Base-by-base conservation (phyloP, 2,113 vertebrate species). In the Origma solitaria region DNA sequence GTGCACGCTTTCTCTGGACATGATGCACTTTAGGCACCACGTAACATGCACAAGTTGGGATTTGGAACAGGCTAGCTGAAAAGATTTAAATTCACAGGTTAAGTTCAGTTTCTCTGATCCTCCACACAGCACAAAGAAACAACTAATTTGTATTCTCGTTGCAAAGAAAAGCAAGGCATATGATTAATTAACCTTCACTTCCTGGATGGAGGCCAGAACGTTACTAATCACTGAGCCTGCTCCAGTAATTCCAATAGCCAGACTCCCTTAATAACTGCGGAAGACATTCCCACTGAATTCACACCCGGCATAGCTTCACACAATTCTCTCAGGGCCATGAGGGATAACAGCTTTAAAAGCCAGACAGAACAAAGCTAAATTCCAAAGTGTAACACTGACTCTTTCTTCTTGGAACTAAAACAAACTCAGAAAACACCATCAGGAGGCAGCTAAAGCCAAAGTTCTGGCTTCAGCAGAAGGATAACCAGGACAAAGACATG, bases 11-110 rank as follows among this genome's bases (percentile, higher is more conserved):
- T 95, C 77, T 88, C 84, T 92, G 23, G 37, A 82, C 93, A 94
- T 76, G 95, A 78, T 90, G 94, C 66, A 81, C 62, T 87, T 93
- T 92, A 92, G 88, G 73, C 91, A 93, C 82, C 94, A 95, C 22
- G 83, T 90, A 70, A 92, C 93, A 96, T 82, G 89, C 80, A 90
- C 88, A 95, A 88, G 78, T 60, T 93, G 85, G 92, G 75, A 73
- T 92, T 92, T 95, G 91, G 69, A 86, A 96, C 84, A 84, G 90
- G 87, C 93, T 97, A 93, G 90, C 93, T 96, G 93, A n/a, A 93
- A 93, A 96, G 87, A 86, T 69, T 92, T 83, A 87, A 80, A 79
- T 91, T 93, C 87, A 83, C 81, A 94, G 79, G 90, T 96, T 94
- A 95, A 91, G 95, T 92, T 86, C 84, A 78, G 66, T 87, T 73